Conservation (phyloP, 2,797 vertebrate genomes). For the Mus minutoides region DNA sequence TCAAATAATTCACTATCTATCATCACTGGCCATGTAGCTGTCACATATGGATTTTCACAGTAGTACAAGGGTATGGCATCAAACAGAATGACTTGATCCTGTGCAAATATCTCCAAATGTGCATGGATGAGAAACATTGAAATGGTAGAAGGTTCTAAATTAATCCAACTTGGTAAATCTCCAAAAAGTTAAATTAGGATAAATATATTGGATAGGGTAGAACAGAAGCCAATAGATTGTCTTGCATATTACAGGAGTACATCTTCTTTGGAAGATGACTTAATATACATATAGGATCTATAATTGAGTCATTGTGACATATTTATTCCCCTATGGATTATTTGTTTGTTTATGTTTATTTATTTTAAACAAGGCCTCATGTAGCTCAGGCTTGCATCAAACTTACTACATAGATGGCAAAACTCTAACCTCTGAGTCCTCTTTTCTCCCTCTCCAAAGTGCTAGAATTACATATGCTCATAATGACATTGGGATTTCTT, state of each 20-base stretch:
- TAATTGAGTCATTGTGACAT: neutral
- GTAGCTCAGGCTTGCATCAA: neutral
- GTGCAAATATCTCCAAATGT: neutral
- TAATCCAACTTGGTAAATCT: neutral
- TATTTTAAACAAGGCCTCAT: neutral
- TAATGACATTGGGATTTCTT: neutral
- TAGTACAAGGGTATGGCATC: neutral
- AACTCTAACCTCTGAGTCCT: no score
- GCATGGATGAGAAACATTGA: neutral
- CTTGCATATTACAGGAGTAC: neutral
- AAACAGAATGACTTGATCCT: neutral
- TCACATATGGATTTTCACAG: neutral
- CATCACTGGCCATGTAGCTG: neutral
- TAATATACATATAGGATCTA: neutral
- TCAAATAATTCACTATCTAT: neutral
- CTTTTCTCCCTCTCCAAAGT: neutral
- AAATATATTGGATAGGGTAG: neutral
- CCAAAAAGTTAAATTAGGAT: neutral
- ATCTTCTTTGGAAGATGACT: constrained; percentile 22
- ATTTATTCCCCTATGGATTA: neutral
- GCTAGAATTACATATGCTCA: neutral
- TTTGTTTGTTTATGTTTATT: neutral
- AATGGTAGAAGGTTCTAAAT: neutral
- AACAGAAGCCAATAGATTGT: neutral
- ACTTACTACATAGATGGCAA: no score